Conservation (phyloP, 2,113 vertebrate genomes). For the Nothoprocta perdicaria region DNA sequence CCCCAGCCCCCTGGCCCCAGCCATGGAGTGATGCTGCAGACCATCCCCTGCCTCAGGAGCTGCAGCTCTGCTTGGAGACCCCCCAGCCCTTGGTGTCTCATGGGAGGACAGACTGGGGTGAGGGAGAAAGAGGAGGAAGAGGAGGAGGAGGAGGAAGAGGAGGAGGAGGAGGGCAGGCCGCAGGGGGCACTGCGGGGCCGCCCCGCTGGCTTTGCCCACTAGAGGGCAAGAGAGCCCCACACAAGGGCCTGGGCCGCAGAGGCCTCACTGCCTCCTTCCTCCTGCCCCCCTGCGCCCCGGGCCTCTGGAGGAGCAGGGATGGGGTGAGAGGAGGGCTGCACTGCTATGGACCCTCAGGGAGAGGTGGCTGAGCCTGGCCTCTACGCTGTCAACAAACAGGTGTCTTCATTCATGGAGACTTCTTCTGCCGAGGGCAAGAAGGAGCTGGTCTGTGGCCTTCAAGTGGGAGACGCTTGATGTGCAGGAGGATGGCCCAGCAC, state of each 20-base stretch:
- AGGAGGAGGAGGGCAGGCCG: not conserved
- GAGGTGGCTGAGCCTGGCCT: not conserved
- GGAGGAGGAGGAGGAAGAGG: not conserved
- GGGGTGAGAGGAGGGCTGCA: not conserved
- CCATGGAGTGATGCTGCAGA: not conserved
- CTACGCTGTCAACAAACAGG: not conserved
- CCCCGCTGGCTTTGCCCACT: conserved; percentile 58
- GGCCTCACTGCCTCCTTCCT: not conserved
- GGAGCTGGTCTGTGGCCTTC: not conserved
- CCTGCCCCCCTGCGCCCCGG: too few species aligned
- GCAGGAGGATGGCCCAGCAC: not conserved
- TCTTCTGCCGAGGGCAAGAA: not conserved
- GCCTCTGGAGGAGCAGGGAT: not conserved
- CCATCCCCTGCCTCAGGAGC: not conserved
- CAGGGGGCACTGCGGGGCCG: not conserved
- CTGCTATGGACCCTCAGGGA: not conserved
- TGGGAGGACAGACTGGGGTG: not conserved
- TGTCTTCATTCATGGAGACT: not conserved
- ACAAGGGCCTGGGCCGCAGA: conserved; percentile 1
- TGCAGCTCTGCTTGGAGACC: not conserved
- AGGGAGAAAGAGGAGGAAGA: not conserved
- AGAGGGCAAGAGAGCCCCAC: conserved; percentile 62
- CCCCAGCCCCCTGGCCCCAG: too few species aligned
- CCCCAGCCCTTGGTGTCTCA: not conserved
- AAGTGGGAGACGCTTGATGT: rapidly evolving